phyloP scores from a whole-genome alignment of 2,113 vertebrate genomes.

The Lota lota region DNA sequence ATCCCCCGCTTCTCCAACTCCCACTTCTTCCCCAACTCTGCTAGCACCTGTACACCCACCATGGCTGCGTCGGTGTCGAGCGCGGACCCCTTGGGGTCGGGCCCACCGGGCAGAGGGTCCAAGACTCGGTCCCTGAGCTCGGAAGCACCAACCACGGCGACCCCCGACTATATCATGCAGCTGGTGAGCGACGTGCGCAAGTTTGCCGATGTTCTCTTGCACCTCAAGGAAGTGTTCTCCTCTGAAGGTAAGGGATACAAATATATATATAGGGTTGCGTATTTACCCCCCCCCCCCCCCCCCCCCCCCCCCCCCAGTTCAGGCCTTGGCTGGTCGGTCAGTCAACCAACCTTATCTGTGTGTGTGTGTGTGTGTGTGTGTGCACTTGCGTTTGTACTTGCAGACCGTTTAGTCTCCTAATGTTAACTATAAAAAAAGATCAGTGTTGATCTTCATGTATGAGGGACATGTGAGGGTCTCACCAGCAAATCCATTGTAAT shows the following conservation, averaged over 20 bases:
- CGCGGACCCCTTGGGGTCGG: conserved; percentile 63
- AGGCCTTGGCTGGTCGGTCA: conserved; percentile 61
- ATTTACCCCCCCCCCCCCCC: conserved; percentile 12
- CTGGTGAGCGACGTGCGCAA: conserved; percentile 90
- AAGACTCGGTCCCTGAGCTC: conserved; percentile 75
- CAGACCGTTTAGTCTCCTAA: too few species aligned
- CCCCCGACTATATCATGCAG: conserved; percentile 92
- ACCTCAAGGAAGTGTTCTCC: conserved; percentile 89
- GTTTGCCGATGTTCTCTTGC: conserved; percentile 89
- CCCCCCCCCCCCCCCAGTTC: conserved; percentile 25
- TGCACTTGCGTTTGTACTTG: not conserved
- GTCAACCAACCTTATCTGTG: conserved; percentile 54
- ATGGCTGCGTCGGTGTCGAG: conserved; percentile 27
- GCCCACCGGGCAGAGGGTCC: conserved; percentile 57
- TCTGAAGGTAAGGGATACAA: conserved; percentile 76
- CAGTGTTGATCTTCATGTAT: too few species aligned
- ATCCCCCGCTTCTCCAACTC: conserved; percentile 81
- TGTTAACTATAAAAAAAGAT: too few species aligned
- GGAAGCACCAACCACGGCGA: conserved; percentile 73
- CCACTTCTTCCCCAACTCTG: conserved; percentile 73
- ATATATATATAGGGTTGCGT: conserved; percentile 29
- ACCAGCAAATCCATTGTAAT: too few species aligned
- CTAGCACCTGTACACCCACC: conserved; percentile 29
- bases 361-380: not conserved
- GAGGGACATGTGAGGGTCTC: too few species aligned